Evolutionary conservation across 2,797 vertebrate genomes (phyloP).

Genomic region (Acipenser oxyrinchus): DNA sequence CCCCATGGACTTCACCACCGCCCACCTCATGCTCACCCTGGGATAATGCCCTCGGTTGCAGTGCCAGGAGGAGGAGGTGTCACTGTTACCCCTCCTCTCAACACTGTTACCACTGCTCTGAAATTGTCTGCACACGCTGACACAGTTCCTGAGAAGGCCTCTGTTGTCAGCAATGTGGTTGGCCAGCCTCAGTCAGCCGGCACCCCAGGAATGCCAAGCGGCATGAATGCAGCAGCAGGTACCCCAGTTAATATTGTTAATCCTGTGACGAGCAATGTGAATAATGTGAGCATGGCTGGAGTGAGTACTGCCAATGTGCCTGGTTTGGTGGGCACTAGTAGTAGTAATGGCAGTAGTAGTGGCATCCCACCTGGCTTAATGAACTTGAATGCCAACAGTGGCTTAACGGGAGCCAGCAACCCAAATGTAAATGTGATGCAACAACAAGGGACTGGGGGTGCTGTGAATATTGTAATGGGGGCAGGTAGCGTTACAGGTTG

Average conservation of each 20-base stretch:
- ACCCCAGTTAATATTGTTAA: slow-evolving; percentile 66
- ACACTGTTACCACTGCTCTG: slow-evolving; percentile 56
- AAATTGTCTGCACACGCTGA: slow-evolving; percentile 59
- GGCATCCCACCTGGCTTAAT: slow-evolving; percentile 49
- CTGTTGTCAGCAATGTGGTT: slow-evolving; percentile 32
- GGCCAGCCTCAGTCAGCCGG: slow-evolving; percentile 52
- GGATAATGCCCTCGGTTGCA: slow-evolving; percentile 41
- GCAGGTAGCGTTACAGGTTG: slow-evolving; percentile 53
- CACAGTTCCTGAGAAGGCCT: slow-evolving; percentile 51
- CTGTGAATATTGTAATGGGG: slow-evolving; percentile 56
- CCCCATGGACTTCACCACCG: slow-evolving; percentile 46
- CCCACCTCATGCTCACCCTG: slow-evolving; percentile 57
- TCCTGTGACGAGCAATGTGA: slow-evolving; percentile 59
- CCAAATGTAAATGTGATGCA: slow-evolving; percentile 46
- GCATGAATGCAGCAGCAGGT: slow-evolving; percentile 63
- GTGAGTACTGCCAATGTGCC: slow-evolving; percentile 61
- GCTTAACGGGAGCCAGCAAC: slow-evolving; percentile 30
- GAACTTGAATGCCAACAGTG: slow-evolving; percentile 33
- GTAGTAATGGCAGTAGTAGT: slow-evolving; percentile 42
- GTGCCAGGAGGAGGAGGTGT: slow-evolving; percentile 44
- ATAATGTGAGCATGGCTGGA: slow-evolving; percentile 52
- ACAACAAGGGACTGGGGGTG: slow-evolving; percentile 35
- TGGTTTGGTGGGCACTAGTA: slow-evolving; percentile 51
- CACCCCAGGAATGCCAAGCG: slow-evolving; percentile 50
- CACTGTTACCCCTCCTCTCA: slow-evolving; percentile 29